Base-by-base conservation (phyloP, 2,888 invertebrate genomes). In the Ophion slaviceki region DNA sequence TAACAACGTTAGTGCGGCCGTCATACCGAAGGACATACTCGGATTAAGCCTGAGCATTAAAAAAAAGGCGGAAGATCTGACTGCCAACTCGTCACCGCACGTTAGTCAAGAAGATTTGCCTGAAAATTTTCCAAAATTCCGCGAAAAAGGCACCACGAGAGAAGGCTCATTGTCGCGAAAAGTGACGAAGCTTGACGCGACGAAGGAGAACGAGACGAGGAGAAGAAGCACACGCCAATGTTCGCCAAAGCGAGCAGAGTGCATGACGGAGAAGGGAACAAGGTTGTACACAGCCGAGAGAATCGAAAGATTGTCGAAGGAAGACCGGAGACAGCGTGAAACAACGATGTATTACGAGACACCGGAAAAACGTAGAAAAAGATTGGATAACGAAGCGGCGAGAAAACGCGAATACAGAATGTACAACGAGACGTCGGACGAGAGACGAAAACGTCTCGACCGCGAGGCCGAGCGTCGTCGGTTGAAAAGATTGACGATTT, bases 271-370 rank as follows among this genome's bases (percentile, higher is more conserved):
- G 20, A 92, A 90, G 72, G 86, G 92, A 10, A 91, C 87, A 75
- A 91, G 89, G 40, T 79, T 91, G 14, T 90, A 91, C 71, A 91
- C 82, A 91, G 87, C 40, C 36, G 88, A 91, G 61, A 87, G 90
- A 24, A 67, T 89, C 20, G 83, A 88, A 32, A 90, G 92, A 45
- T 72, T 92, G 32, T 89, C 90, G 5, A 89, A 87, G 40, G 92
- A 91, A 78, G 90, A 92, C 14, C 89, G 91, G 0, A 92, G 91
- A 47, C 88, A 90, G 14, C 86, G 92, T 24, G 92, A 92, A 75
- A 89, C 90, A 88, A 91, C 92, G 87, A 91, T 91, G 90, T 92
- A 90, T 74, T 92, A 90, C 79, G 92, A 92, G 82, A 91, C 90
- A 0, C 90, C 92, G 0, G 92, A 92, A n/a, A 90, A 92, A 78